Evolutionary conservation across 2,113 vertebrate genomes (phyloP).

Genomic region (Lampris megalopsis): DNA sequence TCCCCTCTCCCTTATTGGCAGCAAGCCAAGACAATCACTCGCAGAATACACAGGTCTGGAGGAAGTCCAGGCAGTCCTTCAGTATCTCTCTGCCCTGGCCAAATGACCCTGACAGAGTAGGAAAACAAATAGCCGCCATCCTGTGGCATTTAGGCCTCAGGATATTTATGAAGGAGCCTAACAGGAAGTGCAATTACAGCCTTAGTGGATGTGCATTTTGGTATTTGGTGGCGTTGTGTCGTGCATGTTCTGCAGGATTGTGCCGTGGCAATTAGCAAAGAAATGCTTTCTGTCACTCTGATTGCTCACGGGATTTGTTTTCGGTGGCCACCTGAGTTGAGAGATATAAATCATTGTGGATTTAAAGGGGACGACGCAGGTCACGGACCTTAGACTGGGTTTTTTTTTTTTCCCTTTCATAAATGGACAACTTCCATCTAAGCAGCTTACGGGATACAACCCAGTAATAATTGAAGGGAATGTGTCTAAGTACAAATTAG

Average conservation of each 20-base stretch:
- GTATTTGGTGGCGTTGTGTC: conserved; percentile 6
- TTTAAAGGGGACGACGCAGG: conserved; percentile 59
- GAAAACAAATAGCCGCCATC: conserved; percentile 83
- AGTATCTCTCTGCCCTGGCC: conserved; percentile 76
- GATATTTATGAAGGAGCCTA: conserved; percentile 63
- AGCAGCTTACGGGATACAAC: conserved; percentile 69
- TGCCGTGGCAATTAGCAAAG: conserved; percentile 48
- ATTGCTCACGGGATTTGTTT: conserved; percentile 55
- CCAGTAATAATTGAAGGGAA: conserved; percentile 74
- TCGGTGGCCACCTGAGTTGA: conserved; percentile 57
- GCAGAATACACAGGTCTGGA: conserved; percentile 79
- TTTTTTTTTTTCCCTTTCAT: conserved; percentile 44
- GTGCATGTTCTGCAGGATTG: neutral
- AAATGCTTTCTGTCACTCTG: conserved; percentile 43
- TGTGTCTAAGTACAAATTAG: conserved; percentile 72
- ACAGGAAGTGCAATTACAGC: conserved; percentile 59
- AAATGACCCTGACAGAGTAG: conserved; percentile 83
- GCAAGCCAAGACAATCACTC: conserved; percentile 81
- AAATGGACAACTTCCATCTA: conserved; percentile 62
- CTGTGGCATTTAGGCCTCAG: conserved; percentile 51
- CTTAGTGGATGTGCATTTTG: conserved; percentile 12
- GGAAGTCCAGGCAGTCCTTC: conserved; percentile 79
- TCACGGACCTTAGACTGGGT: conserved; percentile 56
- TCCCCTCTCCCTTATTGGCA: conserved; percentile 78
- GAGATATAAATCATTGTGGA: conserved; percentile 64